Evolutionary conservation across 2,888 invertebrate genomes (phyloP), one percentile per base, ranked within the genome.

Genomic region (Ennomos fuscantarius): DNA sequence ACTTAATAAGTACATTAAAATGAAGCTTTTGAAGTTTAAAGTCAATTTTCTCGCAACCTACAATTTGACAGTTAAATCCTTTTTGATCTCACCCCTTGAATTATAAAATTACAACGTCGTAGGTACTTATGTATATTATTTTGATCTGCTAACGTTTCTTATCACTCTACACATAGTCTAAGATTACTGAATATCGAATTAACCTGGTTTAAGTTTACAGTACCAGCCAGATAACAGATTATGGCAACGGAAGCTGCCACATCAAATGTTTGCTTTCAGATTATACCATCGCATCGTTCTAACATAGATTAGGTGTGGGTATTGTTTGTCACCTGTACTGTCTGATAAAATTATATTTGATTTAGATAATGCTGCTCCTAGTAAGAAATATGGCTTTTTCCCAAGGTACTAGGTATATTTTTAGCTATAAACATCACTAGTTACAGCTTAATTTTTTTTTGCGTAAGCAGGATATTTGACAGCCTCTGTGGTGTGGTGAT

Each of bases 201-300:
- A 80, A 69, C 80, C 79, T 76, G 76, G 68, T 81, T 81, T 67
- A 66, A 70, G 73, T 53, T 70, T 60, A 60, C 54, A 69, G 73
- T 75, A 68, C 69, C 72, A 62, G 68, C 59, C 41, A 81, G 85
- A 86, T 86, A 86, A 85, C 76, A 85, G 84, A 86, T 87, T 85
- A 88, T 76, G 65, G 72, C 75, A 76, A 84, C 88, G 91, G 91
- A 90, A 88, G 91, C 89, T 87, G 86, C 79, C 80, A 74, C 78
- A 76, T 75, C 77, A 74, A 71, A 65, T 89, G 89, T 91, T 91
- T 89, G 82, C 82, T 45, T 78, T 78, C 70, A 75, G 70, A 72
- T 79, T 82, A 79, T 76, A 78, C 78, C 82, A 82, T 83, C 81
- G 82, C 82, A 82, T 83, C 81, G 82, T 89, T 84, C 87, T 87